These are phyloP conservation scores for Acholoe squamosa DNA, from an alignment of 2,888 invertebrate genomes.

Conservation along the genomic window DNA sequence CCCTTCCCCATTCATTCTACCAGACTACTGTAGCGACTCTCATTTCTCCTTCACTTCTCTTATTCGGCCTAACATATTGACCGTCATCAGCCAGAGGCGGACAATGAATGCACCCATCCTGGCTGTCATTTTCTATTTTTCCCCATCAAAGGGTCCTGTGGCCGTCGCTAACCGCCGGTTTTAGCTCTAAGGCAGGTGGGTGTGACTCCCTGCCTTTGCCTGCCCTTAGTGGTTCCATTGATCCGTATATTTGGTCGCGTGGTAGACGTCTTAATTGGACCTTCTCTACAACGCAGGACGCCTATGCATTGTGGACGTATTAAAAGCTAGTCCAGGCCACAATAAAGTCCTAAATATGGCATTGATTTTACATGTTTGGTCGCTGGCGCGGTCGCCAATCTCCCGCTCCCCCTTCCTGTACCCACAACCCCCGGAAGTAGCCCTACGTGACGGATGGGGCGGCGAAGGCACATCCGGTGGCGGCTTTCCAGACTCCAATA, in stretches of 20 bases:
- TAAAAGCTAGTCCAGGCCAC: slow-evolving; percentile 21
- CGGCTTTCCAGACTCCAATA: slow-evolving; percentile 46
- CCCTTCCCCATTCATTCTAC: background rate
- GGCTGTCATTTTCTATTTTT: slow-evolving; percentile 2
- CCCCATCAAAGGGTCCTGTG: background rate
- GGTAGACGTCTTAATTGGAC: background rate
- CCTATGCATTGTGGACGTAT: slow-evolving; percentile 24
- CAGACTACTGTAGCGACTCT: background rate
- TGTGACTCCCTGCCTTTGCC: too few species aligned
- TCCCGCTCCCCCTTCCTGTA: too few species aligned
- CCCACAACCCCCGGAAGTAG: background rate
- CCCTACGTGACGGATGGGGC: slow-evolving; percentile 46
- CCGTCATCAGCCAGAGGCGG: background rate
- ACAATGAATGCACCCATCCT: background rate
- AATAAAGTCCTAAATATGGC: slow-evolving; percentile 57
- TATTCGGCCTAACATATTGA: background rate
- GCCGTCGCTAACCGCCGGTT: background rate
- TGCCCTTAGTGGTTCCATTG: background rate
- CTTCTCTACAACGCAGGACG: background rate
- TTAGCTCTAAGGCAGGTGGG: too few species aligned
- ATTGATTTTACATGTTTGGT: slow-evolving; percentile 40
- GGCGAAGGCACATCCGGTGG: slow-evolving; percentile 26
- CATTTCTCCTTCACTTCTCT: background rate
- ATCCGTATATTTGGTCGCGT: background rate
- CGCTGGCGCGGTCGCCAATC: background rate